Base-by-base conservation (phyloP, 2,797 vertebrate genomes). In the Diglossa cyanea region DNA sequence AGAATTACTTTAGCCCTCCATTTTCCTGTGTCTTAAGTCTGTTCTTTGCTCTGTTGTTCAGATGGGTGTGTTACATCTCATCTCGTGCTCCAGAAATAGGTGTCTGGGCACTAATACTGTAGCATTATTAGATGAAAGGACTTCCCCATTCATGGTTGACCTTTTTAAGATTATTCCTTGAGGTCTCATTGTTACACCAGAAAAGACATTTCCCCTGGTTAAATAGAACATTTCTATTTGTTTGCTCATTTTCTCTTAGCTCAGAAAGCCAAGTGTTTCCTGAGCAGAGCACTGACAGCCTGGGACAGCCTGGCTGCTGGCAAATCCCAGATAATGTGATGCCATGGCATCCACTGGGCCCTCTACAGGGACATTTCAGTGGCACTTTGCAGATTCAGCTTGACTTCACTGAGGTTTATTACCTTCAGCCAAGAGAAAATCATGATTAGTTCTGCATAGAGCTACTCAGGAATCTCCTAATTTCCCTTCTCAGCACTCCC, bases 331-430 rank as follows among this genome's bases (percentile, higher is more conserved):
- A 12, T 68, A 40, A 50, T 55, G 20, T 1, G 0, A 24, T 61
- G 33, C n/a, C 0, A 0, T 77, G 65, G 21, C 42, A 33, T 47
- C 86, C 45, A 8, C 2, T 24, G 72, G 48, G 61, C 76, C 67
- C 83, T 88, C 61, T 45, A 1, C 35, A 44, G 86, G 77, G 83
- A 30, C 75, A n/a, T 76, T 87, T 73, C 87, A 82, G 37, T 65
- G 78, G 33, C 75, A 30, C 85, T 92, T 86, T 3, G 35, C 55
- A 90, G 35, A 73, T 94, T 92, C 67, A 45, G 48, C 72, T 61
- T 89, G 75, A 91, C 78, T 95, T 92, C 60, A 35, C 15, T 80
- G 81, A 87, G 78, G 75, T 70, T 94, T 94, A 77, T 94, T 96
- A 89, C 65, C 75, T 87, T 91, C 89, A 93, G 42, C 78, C 68